A percentile compares a stretch with the other conserved stretches of the same genome.
phyloP scores from a whole-genome alignment of 2,888 invertebrate species.

The Scaptomyza reducta region DNA sequence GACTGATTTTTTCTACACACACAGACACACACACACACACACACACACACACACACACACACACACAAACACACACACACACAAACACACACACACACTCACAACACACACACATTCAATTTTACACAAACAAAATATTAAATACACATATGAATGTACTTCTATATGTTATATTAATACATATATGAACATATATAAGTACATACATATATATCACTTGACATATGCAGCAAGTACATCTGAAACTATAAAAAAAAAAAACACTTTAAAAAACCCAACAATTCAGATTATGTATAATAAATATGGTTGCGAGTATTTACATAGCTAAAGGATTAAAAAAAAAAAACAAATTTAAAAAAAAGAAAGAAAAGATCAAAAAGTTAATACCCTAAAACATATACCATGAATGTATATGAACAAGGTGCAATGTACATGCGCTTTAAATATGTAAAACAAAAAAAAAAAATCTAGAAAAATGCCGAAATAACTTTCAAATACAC shows the following conservation, averaged over 20 bases:
- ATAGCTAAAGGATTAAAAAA: constrained; percentile 46
- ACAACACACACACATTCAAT: too few species aligned
- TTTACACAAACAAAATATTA: constrained; percentile 15
- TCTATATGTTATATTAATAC: constrained; percentile 4
- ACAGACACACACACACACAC: constrained; percentile 42
- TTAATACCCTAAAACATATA: constrained; percentile 46
- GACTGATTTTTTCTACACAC: constrained; percentile 87
- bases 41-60: constrained; percentile 10
- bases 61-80: constrained; percentile 13
- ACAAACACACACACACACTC: constrained; percentile 13
- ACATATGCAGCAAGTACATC: constrained; percentile 31
- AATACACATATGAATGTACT: constrained; percentile 13
- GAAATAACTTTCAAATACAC: constrained; percentile 48
- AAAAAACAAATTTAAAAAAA: background rate
- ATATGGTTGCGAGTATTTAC: constrained; percentile 58
- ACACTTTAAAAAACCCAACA: constrained; percentile 19
- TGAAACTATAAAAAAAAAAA: constrained; percentile 9
- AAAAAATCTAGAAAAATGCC: constrained; percentile 36
- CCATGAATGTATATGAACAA: constrained; percentile 13
- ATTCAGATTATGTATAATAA: constrained; percentile 44
- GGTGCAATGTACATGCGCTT: constrained; percentile 40
- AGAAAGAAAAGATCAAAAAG: constrained; percentile 14
- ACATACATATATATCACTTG: constrained; percentile 22
- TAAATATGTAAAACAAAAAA: constrained; percentile 23
- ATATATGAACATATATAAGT: constrained; percentile 15